These are phyloP conservation scores for Chrysotoxum bicinctum DNA, from an alignment of 2,888 invertebrate genomes.

Conservation along the genomic window DNA sequence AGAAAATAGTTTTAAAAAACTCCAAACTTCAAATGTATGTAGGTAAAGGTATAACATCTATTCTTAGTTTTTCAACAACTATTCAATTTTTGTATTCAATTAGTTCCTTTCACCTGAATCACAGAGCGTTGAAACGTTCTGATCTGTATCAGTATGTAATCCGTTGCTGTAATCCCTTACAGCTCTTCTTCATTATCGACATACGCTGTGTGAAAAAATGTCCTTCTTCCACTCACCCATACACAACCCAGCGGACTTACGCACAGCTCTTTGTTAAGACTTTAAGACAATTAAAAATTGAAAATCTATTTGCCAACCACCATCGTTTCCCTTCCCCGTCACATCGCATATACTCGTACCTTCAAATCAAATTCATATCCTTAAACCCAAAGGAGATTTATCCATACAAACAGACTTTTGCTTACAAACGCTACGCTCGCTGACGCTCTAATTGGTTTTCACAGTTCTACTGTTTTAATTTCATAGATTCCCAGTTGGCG, in stretches of 20 bases:
- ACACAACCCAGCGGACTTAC: no score
- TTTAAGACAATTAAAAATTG: conserved; percentile 38
- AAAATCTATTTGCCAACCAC: conserved; percentile 15
- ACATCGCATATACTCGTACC: background rate
- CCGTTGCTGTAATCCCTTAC: conserved; percentile 22
- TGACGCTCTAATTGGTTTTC: conserved; percentile 50
- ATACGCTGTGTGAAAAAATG: background rate
- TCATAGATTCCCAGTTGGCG: background rate
- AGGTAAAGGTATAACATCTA: background rate
- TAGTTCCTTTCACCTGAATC: background rate
- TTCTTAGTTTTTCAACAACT: background rate
- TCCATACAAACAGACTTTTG: background rate
- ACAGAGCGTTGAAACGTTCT: background rate
- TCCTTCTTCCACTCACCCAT: background rate
- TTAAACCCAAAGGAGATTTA: conserved; percentile 15
- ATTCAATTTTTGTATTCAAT: conserved; percentile 1
- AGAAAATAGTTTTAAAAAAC: no score
- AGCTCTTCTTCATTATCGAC: conserved; percentile 28
- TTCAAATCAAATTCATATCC: conserved; percentile 11
- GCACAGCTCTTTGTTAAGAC: background rate
- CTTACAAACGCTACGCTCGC: background rate
- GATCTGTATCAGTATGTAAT: conserved; percentile 23
- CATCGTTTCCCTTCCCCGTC: background rate
- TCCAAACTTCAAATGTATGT: background rate
- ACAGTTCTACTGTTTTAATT: conserved; percentile 39